Evolutionary conservation across 1,140 invertebrate genomes (phyloP).

Genomic region (Pachypsylla venusta): DNA sequence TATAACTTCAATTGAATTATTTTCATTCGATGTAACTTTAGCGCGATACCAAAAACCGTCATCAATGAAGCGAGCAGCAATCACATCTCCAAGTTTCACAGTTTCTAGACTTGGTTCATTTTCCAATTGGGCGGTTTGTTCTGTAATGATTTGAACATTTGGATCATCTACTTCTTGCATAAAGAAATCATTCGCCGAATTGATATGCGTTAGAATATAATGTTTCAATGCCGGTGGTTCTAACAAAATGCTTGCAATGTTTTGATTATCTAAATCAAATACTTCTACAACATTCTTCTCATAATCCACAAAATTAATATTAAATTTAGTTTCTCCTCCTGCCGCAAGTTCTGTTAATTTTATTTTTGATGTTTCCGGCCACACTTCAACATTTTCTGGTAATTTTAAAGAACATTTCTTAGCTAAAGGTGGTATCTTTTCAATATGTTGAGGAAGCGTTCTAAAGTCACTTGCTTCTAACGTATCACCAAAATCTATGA

Average conservation of each 20-base stretch:
- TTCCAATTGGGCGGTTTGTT: conserved; percentile 26
- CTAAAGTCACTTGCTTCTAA: conserved; percentile 30
- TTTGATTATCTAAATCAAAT: not conserved
- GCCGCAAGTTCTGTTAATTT: conserved; percentile 46
- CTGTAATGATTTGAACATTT: conserved; percentile 41
- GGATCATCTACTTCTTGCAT: conserved; percentile 42
- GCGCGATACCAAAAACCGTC: not conserved
- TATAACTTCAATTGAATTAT: conserved; percentile 31
- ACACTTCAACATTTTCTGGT: conserved; percentile 39
- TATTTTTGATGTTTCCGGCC: conserved; percentile 43
- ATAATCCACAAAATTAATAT: not conserved
- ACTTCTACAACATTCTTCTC: not conserved
- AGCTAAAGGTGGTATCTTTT: conserved; percentile 40
- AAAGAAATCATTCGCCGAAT: conserved; percentile 45
- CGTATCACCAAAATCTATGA: conserved; percentile 43
- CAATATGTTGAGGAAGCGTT: conserved; percentile 44
- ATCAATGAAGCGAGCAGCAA: conserved; percentile 11
- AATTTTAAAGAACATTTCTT: conserved; percentile 44
- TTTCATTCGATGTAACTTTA: conserved; percentile 37
- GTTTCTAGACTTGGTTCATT: not conserved
- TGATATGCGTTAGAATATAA: conserved; percentile 36
- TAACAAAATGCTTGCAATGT: not conserved
- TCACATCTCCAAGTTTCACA: not conserved
- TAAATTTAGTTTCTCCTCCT: conserved; percentile 35
- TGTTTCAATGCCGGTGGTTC: not conserved